These are phyloP conservation scores for Artemisiospiza belli DNA, from an alignment of 2,113 vertebrate species.

Conservation along the genomic window DNA sequence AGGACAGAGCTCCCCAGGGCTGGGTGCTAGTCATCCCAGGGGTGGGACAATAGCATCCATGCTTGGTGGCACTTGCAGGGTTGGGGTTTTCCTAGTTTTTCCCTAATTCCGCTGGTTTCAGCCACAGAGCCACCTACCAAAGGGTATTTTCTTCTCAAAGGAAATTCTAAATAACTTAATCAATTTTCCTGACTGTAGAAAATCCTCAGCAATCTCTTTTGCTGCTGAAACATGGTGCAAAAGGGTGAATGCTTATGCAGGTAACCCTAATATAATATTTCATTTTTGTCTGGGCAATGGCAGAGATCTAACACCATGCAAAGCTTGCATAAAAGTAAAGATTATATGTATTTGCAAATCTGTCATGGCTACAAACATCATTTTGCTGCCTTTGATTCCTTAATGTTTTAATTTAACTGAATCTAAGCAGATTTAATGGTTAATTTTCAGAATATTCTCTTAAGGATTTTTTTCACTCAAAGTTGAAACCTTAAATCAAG, in stretches of 20 bases:
- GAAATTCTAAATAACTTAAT: neutral
- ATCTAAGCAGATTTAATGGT: neutral
- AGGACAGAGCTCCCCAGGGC: neutral
- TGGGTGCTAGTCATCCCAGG: accelerated
- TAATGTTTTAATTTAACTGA: neutral
- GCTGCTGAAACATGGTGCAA: neutral
- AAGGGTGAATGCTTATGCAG: neutral
- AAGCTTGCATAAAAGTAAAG: neutral
- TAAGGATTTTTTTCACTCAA: neutral
- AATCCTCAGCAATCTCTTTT: neutral
- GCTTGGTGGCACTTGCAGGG: neutral
- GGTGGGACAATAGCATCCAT: accelerated
- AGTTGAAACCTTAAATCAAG: conserved; percentile 2
- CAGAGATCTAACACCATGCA: neutral
- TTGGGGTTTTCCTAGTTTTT: neutral
- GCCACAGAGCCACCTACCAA: neutral
- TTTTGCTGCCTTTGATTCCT: neutral
- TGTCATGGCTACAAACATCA: neutral
- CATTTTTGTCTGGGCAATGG: neutral
- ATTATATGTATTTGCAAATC: neutral
- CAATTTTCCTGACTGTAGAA: neutral
- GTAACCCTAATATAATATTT: neutral
- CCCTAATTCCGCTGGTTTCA: neutral
- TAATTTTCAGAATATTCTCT: neutral
- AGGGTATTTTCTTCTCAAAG: neutral